Evolutionary conservation across 2,113 vertebrate genomes (phyloP).

Genomic region (Cathartes aura): DNA sequence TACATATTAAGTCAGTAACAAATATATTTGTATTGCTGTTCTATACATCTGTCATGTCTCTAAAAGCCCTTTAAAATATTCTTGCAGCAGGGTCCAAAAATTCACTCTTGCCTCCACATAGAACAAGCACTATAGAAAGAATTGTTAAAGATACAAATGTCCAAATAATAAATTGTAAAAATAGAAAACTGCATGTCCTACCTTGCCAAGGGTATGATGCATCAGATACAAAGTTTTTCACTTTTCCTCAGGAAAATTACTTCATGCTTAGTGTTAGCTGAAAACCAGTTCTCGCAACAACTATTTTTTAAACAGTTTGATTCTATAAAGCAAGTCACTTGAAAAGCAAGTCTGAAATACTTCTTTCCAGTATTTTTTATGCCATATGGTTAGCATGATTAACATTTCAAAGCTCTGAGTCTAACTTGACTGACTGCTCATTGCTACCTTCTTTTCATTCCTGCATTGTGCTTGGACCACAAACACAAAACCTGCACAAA

Average conservation of each 20-base stretch:
- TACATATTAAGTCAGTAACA: not conserved
- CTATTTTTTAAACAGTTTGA: not conserved
- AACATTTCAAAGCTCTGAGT: not conserved
- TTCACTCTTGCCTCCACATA: conserved; percentile 33
- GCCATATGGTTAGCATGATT: not conserved
- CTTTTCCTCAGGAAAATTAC: conserved; percentile 39
- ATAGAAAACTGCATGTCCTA: conserved; percentile 36
- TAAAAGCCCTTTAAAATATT: conserved; percentile 69
- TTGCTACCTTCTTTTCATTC: not conserved
- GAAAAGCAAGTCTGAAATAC: not conserved
- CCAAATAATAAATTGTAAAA: conserved; percentile 31
- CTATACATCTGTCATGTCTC: conserved; percentile 31
- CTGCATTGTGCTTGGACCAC: not conserved
- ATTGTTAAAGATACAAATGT: conserved; percentile 34
- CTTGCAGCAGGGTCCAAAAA: conserved; percentile 34
- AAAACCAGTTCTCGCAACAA: not conserved
- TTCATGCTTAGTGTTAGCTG: conserved; percentile 38
- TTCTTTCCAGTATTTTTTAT: not conserved
- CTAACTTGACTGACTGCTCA: not conserved
- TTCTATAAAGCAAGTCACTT: not conserved
- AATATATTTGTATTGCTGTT: conserved; percentile 36
- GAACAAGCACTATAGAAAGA: conserved; percentile 47
- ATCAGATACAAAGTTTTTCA: not conserved
- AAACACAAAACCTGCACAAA: not conserved
- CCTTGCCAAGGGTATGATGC: conserved; percentile 42